Base-by-base conservation (phyloP, 92 coral and sea anemone species). In the Siderastrea siderea region DNA sequence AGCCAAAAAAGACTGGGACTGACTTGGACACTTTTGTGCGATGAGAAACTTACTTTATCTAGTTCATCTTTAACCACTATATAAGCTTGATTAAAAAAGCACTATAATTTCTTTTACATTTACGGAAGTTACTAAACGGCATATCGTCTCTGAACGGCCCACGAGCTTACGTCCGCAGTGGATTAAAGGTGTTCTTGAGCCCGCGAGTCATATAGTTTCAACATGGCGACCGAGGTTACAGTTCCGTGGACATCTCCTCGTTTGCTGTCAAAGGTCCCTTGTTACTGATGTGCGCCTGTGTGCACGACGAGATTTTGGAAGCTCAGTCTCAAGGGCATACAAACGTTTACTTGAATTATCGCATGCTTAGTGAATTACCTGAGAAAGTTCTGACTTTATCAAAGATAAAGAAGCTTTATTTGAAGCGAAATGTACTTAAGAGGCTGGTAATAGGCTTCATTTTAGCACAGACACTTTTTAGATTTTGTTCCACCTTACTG, bases 271-370 rank as follows among this genome's bases (percentile, higher is more conserved):
- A 8, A 5, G 16, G 49, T 43, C 3, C 7, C 47, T 3, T 67
- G 11, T 57, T 58, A 6, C 47, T 63, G 15, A 82, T 82, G 86
- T 82, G 68, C 16, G 65, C 77, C 9, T 54, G 68, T 48, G 78
- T 82, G 55, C 69, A 89, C 17, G 92, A 89, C 3, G 68, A 82
- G 26, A 83, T 96, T 55, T 52, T 57, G 53, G 91, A 85, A 78
- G 99, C 99, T 5, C 86, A 79, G 65, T 50, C 75, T 38, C 71
- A 89, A 13, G 82, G 86, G 7, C 85, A 95, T 74, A 85, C 95
- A 4, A 91, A 93, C 78, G 51, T 96, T 71, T 96, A 93, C 74
- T 80, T 96, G 54, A 96, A 95, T 91, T 95, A 96, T 85, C 96
- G 94, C 38, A 91, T 93, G 75, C 90, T 96, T 3, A 64, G 88